A percentile compares a stretch with the other conserved stretches of the same genome.
These are phyloP conservation scores for Athene cunicularia DNA, from an alignment of 2,113 vertebrate species.

Conservation along the genomic window DNA sequence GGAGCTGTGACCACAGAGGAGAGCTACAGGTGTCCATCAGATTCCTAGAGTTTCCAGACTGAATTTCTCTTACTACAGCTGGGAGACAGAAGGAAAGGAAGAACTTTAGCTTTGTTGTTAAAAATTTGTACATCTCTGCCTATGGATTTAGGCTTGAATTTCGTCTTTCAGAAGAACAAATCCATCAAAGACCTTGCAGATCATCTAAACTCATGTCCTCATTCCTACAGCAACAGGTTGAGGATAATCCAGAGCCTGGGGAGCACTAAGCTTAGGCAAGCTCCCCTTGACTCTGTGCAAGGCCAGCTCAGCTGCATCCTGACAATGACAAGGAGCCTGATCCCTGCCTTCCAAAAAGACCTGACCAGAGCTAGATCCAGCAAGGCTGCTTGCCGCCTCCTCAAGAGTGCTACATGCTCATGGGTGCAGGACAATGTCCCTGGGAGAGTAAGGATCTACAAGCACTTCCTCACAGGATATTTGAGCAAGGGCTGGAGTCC, in stretches of 20 bases:
- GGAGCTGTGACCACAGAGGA: not conserved
- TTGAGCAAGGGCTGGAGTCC: not conserved
- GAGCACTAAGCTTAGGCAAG: not conserved
- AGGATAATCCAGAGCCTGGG: not conserved
- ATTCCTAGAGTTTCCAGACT: not conserved
- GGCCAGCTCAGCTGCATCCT: not conserved
- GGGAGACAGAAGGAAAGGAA: not conserved
- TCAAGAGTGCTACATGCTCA: not conserved
- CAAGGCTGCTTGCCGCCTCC: not conserved
- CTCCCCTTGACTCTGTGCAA: not conserved
- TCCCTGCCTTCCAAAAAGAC: not conserved
- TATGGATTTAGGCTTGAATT: not conserved
- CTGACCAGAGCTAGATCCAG: not conserved
- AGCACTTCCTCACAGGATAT: not conserved
- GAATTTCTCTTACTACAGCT: not conserved
- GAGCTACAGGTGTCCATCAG: not conserved
- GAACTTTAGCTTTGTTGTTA: not conserved
- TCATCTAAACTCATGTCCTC: not conserved
- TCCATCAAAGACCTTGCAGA: fast-evolving
- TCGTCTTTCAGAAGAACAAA: not conserved
- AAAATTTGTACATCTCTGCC: not conserved
- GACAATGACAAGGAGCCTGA: not conserved
- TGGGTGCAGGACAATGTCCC: not conserved
- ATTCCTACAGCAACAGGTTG: not conserved
- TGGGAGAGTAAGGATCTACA: not conserved